Base-by-base conservation (phyloP, 2,113 vertebrate genomes). In the Xyliphius kryptos region DNA sequence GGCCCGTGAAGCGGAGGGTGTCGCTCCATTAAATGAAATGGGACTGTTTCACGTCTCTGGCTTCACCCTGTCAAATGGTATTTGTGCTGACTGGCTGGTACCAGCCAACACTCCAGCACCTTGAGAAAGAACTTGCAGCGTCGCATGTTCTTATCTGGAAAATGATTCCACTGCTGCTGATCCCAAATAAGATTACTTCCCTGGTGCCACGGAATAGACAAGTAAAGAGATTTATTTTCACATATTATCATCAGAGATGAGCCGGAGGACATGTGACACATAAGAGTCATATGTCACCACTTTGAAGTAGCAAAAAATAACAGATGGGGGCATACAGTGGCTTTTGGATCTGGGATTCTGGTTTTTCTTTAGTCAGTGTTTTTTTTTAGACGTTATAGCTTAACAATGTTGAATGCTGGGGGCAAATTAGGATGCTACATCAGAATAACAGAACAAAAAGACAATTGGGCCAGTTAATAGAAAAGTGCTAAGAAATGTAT, bases 151-250 rank as follows among this genome's bases (percentile, higher is more conserved):
- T 77, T 80, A 85, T 83, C 80, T 62, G 71, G 74, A 77, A 77
- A 79, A 69, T 56, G 69, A 81, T 77, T 77, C 74, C 69, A 20
- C 73, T 67, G 70, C 67, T 67, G 74, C 79, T 81, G 84, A 88
- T 86, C 81, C 78, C 66, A 80, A 84, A 87, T 81, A 74, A 82
- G 82, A 84, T 85, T 83, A 78, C 77, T 76, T 75, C 78, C 77
- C 61, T 61, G 56, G 71, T 78, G 81, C 72, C 37, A 26, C 67
- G 83, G 83, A 86, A 85, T 84, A 84, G 67, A 76, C 69, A 14
- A 57, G 67, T 79, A 74, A 80, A 83, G 82, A 78, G 81, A 79
- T 83, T 80, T 75, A 73, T 68, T 77, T 76, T 77, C 77, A 77
- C 75, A 76, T 74, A 74, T 76, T 72, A 82, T 85, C 77, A 75